phyloP scores from a whole-genome alignment of 2,113 vertebrate species.

The Caranx melampygus region DNA sequence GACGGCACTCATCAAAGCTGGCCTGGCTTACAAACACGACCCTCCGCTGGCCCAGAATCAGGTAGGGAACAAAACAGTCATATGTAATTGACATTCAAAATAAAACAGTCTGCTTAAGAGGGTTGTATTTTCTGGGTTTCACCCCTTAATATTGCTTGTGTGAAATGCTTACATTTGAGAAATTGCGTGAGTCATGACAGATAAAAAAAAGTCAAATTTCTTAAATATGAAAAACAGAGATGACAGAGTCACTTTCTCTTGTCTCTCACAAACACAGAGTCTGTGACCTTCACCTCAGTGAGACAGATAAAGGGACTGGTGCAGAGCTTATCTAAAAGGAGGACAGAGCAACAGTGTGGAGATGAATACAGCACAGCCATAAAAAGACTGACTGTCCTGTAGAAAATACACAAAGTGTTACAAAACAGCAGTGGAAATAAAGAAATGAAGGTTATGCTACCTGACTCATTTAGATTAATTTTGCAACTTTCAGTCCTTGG shows the following conservation, averaged over 20 bases:
- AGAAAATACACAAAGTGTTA: not conserved
- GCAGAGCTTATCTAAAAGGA: constrained; percentile 25
- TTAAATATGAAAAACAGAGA: constrained; percentile 39
- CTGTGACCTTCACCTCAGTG: constrained; percentile 49
- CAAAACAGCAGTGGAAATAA: not conserved
- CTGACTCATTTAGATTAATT: too few relatives aligned
- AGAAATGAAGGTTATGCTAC: not conserved
- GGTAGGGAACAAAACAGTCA: constrained; percentile 77
- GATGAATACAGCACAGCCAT: constrained; percentile 8
- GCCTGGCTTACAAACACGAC: constrained; percentile 93
- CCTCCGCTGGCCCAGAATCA: constrained; percentile 94
- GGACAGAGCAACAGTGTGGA: constrained; percentile 3
- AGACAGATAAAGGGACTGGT: constrained; percentile 41
- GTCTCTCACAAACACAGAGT: constrained; percentile 37
- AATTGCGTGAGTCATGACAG: constrained; percentile 15
- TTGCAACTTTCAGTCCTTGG: too few relatives aligned
- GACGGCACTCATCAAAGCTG: constrained; percentile 97
- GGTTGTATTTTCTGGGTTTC: not conserved
- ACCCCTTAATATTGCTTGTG: not conserved
- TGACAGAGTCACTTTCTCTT: constrained; percentile 40
- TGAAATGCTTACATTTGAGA: constrained; percentile 36
- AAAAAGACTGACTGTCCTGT: not conserved
- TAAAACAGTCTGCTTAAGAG: not conserved
- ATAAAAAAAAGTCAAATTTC: constrained; percentile 15
- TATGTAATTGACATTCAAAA: not conserved